Base-by-base conservation (phyloP, 2,888 invertebrate species). In the Lepetodrilus schrolli region DNA sequence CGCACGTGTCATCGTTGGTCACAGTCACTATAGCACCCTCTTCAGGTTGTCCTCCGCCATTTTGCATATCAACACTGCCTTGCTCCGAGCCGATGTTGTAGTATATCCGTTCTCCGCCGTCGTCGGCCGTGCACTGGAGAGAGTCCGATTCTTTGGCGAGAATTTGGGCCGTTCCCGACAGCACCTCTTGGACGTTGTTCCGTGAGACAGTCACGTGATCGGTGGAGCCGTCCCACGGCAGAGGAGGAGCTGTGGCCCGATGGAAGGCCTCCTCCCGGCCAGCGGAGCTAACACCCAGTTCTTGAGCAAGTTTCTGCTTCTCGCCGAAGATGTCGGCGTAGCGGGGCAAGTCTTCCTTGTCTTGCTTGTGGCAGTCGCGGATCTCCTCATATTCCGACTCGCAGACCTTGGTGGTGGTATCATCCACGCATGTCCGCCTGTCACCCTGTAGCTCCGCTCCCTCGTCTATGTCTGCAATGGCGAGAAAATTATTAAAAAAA, bases 351-450 rank as follows among this genome's bases (percentile, higher is more conserved):
- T 72, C 73, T 21, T 68, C 48, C 7, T 50, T 48, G 2, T 58
- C 58, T 5, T 49, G 51, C 37, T 70, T 74, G n/a, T n/a, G n/a
- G 23, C 73, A 75, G 51, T 78, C 80, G 21, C 68, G 70, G 4
- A 82, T 82, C 47, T 82, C 83, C 47, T 83, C 80, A 66, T 82
- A 82, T 58, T 79, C 81, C 0, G 82, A 78, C 38, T 84, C 84
- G 38, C 58, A 68, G 21, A 74, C 38, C 47, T 72, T 76, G 23
- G 71, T 66, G 13, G 47, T 73, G 3, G 69, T 68, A 23, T 74
- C 73, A 13, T 74, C 76, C 3, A 70, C 66, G 38, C 69, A 70
- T 10, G 30, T 30, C 8, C 65, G 58, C 26, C 74, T 70, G 38
- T 72, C 69, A 8, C 72, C 72, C 20, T 76, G 68, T 5, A 72